Base-by-base conservation (phyloP, 1,140 invertebrate genomes). In the Drosophila melanica region DNA sequence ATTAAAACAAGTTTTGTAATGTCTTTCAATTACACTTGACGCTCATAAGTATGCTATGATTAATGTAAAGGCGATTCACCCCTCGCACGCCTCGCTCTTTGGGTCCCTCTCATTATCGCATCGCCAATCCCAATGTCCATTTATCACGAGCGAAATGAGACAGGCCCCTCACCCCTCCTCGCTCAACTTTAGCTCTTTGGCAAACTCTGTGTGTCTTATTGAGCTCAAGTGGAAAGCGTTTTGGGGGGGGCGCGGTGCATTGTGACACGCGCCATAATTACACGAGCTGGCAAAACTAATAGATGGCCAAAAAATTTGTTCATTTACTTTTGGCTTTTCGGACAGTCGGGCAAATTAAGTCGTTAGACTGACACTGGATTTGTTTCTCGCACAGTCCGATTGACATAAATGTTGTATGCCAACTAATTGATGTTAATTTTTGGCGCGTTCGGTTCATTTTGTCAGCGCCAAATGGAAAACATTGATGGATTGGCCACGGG, bases 31-130 rank as follows among this genome's bases (percentile, higher is more conserved):
- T 86, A 86, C 79, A 86, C 79, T 86, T 73, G 82, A 82, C 82
- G 75, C 82, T 79, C 79, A 89, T 87, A 87, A 87, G 82, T 89
- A 87, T 89, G 84, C 84, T 69, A 87, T 87, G 82, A 87, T 87
- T 87, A 87, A 87, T 87, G 82, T 87, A 87, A 89, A 79, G 84
- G 72, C 73, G 62, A 81, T 53, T 68, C 44, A 14, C 41, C 45
- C 57, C 20, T 23, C 53, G 68, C 59, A 50, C 59, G 50, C 47
- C 18, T 11, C 18, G 30, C n/a, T 10, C n/a, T 8, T 12, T 16
- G 9, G 30, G 51, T 59, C 68, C 58, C 81, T 75, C 80, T 77
- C 81, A 86, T 84, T 81, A 80, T 77, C 77, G 77, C 57, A 58
- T 54, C 44, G 63, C 64, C 75, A 68, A 74, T 67, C 63, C 70